phyloP scores from a whole-genome alignment of 2,797 vertebrate genomes.

The Squalus acanthias region DNA sequence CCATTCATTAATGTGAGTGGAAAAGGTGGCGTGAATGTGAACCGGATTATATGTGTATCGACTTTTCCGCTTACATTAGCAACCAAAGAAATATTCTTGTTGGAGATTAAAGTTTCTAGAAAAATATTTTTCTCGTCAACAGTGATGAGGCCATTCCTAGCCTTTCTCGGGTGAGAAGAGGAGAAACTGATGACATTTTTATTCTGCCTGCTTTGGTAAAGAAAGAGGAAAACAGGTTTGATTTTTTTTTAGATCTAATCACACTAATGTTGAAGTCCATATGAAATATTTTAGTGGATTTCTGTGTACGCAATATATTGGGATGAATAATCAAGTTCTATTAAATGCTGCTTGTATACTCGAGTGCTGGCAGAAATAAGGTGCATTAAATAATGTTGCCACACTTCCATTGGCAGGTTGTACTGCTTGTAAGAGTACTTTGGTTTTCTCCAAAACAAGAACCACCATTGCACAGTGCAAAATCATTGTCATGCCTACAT shows the following conservation, averaged over 20 bases:
- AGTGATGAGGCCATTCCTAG: constrained; percentile 76
- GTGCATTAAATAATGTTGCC: neutral
- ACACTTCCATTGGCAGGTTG: neutral
- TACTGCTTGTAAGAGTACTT: neutral
- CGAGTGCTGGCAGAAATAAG: neutral
- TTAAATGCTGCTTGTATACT: neutral
- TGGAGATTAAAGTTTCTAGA: neutral
- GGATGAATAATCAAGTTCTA: neutral
- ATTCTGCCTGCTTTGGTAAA: constrained; percentile 74
- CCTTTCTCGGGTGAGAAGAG: constrained; percentile 71
- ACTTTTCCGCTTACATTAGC: neutral
- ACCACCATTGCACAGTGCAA: neutral
- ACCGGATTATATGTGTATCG: neutral
- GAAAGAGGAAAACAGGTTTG: constrained; percentile 71
- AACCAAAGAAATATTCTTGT: neutral
- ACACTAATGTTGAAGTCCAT: neutral
- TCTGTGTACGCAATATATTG: neutral
- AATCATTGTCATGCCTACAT: neutral
- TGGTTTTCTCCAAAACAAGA: neutral
- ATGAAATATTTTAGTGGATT: neutral
- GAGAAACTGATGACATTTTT: constrained; percentile 79
- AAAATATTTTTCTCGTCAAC: constrained; percentile 39
- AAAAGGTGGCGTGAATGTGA: neutral
- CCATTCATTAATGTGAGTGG: neutral
- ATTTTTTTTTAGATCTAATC: constrained; percentile 26